A percentile compares a stretch with the other conserved stretches of the same genome.
Evolutionary conservation across 1,140 invertebrate genomes (phyloP).

Genomic region (Drosophila erecta): DNA sequence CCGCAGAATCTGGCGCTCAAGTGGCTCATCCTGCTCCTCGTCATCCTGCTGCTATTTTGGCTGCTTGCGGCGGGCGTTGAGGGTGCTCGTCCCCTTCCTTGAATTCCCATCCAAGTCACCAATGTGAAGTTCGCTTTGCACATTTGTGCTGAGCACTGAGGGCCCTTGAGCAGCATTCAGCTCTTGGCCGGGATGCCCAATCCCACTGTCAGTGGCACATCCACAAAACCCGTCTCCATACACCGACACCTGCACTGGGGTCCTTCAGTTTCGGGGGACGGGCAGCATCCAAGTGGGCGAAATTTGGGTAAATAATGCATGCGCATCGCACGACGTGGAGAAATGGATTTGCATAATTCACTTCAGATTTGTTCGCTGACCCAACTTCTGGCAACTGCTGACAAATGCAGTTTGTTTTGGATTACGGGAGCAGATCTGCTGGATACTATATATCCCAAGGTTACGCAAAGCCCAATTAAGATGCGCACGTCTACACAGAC

Average conservation of each 20-base stretch:
- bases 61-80: slow-evolving; percentile 62
- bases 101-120: slow-evolving; percentile 44
- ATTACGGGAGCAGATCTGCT: neutral
- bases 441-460: slow-evolving; percentile 16
- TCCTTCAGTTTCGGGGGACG: neutral
- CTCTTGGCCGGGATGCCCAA: slow-evolving; percentile 26
- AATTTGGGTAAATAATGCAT: slow-evolving; percentile 46
- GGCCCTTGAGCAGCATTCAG: slow-evolving; percentile 64
- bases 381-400: slow-evolving; percentile 52
- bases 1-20: slow-evolving; percentile 44
- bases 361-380: slow-evolving; percentile 47
- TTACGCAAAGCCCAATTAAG: slow-evolving; percentile 23
- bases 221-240: neutral
- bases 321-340: slow-evolving; percentile 35
- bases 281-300: slow-evolving; percentile 10
- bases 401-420: slow-evolving; percentile 42
- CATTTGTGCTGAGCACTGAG: slow-evolving; percentile 73
- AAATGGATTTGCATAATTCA: slow-evolving; percentile 49
- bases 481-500: neutral
- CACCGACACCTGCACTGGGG: slow-evolving; percentile 20
- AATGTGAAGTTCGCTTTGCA: slow-evolving; percentile 71
- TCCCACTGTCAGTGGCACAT: slow-evolving; percentile 26
- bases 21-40: slow-evolving; percentile 42
- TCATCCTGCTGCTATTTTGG: slow-evolving; percentile 69
- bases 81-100: slow-evolving; percentile 43